Base-by-base conservation (phyloP, 2,888 invertebrate genomes). In the Acleris holmiana region DNA sequence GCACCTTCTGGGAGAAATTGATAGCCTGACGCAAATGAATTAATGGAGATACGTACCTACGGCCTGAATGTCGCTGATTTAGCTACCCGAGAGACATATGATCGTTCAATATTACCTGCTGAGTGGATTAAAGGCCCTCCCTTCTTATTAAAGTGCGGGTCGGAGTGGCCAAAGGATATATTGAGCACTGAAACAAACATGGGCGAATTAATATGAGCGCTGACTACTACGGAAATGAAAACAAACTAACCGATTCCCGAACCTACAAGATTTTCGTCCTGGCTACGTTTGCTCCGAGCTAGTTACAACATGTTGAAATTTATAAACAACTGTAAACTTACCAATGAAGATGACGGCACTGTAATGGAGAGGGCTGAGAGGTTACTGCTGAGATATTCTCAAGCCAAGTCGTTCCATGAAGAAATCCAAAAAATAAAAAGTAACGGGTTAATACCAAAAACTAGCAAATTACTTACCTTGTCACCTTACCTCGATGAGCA, bases 31-130 rank as follows among this genome's bases (percentile, higher is more conserved):
- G 15, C 56, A 35, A 10, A 35, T 48, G 2, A 29, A 57, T 2
- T 47, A 57, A 18, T 57, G 56, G 56, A 25, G 56, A 15, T 57
- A 57, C 18, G 29, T 57, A 7, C 29, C 47, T 29, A 57, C 56
- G 3, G 29, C 7, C 18, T 57, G 6, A 57, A 57, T 25, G 47
- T 57, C 19, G 56, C 56, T 15, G 56, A 57, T 48, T 25, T 57
- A 25, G 56, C 47, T 18, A 56, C 46, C 1, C 21, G 46, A 23
- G 46, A 55, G 10, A 19, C 55, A 15, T 55, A 23, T 21, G 23
- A 23, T 2, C n/a, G 23, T 23, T 0, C 17, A 23, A 8, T n/a
- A n/a, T 17, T 44, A n/a, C 44, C 18, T 2, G 23, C 23, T 7
- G 44, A 55, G 25, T 55, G 46, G 55, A 23, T 46, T 17, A 17